A percentile compares a stretch with the other conserved stretches of the same genome.
These are phyloP conservation scores for Phrynocephalus versicolor DNA, from an alignment of 2,113 vertebrate genomes.

Conservation along the genomic window DNA sequence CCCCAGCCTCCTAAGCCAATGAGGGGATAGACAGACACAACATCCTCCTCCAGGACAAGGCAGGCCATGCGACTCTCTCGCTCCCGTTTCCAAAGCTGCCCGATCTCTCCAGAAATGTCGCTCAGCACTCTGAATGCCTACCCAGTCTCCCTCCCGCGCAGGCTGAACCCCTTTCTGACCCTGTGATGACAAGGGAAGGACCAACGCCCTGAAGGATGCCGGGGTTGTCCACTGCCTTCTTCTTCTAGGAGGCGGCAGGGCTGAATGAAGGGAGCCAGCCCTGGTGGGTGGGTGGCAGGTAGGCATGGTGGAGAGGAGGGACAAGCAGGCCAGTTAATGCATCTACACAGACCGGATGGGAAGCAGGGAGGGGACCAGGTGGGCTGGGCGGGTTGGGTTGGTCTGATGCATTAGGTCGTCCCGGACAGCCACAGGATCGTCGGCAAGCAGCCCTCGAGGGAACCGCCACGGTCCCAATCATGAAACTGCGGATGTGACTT, in stretches of 20 bases:
- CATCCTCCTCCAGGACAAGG: background rate
- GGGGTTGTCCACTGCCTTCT: rapidly evolving
- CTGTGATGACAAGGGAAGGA: rapidly evolving
- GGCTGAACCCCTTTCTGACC: too few species aligned
- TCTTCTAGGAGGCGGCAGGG: background rate
- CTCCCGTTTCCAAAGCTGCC: background rate
- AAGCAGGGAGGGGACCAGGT: constrained; percentile 56
- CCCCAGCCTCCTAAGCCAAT: background rate
- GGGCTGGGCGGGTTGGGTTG: constrained; percentile 50
- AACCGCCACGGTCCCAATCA: constrained; percentile 56
- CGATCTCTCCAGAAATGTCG: background rate
- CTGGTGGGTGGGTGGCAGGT: constrained; percentile 24
- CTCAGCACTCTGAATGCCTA: background rate
- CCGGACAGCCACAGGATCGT: constrained; percentile 68
- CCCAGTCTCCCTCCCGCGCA: background rate
- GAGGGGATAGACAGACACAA: background rate
- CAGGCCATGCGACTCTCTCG: background rate
- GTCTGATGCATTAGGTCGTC: constrained; percentile 69
- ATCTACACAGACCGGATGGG: constrained; percentile 71
- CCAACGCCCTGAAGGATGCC: background rate
- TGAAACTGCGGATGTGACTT: constrained; percentile 68
- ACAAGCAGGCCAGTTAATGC: constrained; percentile 72
- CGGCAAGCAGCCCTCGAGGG: constrained; percentile 70
- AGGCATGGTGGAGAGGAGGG: background rate
- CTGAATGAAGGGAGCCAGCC: background rate